Conservation (phyloP, 2,113 vertebrate species). For the Artemisiospiza belli region DNA sequence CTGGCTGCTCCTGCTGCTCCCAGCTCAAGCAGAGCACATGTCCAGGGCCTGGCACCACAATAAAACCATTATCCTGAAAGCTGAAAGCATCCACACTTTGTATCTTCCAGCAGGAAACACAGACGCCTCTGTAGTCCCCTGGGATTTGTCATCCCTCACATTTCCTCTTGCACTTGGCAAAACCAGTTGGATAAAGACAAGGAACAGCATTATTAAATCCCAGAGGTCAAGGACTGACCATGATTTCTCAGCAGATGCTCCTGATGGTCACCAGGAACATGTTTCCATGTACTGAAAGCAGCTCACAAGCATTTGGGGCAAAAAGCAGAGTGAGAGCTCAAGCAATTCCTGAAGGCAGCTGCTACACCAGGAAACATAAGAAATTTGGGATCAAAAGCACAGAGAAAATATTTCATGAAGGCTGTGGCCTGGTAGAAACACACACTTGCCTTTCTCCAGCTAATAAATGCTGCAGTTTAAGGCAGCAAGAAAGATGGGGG, state of each 20-base stretch:
- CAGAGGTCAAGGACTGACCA: background rate
- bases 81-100: background rate
- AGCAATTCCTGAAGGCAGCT: background rate
- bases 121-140: background rate
- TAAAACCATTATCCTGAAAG: background rate
- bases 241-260: background rate
- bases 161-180: background rate
- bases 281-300: background rate
- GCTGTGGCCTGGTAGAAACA: background rate
- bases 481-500: background rate
- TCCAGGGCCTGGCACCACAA: background rate
- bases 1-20: background rate
- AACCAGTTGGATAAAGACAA: background rate
- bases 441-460: background rate
- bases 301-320: background rate
- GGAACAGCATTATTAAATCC: background rate
- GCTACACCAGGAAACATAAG: background rate
- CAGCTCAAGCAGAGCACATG: conserved; percentile 9
- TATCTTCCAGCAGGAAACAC: background rate
- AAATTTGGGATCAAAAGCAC: background rate
- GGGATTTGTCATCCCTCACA: background rate
- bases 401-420: background rate
- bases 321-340: background rate
- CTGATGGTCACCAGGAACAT: background rate
- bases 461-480: background rate